These are phyloP conservation scores for Penaeus monodon DNA, from an alignment of 2,888 invertebrate genomes.

Conservation along the genomic window DNA sequence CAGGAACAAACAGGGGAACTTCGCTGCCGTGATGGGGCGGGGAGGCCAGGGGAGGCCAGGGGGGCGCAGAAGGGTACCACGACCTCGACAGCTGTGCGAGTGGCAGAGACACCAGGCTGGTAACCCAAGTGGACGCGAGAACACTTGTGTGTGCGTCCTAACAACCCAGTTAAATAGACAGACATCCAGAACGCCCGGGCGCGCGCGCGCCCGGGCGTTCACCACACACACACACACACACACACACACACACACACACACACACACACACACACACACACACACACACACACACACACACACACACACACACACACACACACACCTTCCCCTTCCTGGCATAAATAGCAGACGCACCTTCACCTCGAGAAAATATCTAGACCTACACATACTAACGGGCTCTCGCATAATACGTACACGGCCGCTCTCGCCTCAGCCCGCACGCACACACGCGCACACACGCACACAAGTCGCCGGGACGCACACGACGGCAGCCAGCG, in stretches of 20 bases:
- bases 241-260: constrained; percentile 14
- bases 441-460: constrained; percentile 20
- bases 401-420: not conserved
- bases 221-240: constrained; percentile 22
- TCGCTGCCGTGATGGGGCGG: not conserved
- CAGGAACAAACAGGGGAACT: not conserved
- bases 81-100: constrained; percentile 38
- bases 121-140: constrained; percentile 38
- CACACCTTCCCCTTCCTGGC: not conserved
- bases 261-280: not conserved
- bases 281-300: not conserved
- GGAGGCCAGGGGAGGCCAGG: not conserved
- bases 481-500: constrained; percentile 38
- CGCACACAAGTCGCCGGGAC: constrained; percentile 24
- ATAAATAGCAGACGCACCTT: not conserved
- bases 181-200: constrained; percentile 7
- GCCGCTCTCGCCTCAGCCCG: not conserved
- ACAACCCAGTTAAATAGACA: constrained; percentile 5
- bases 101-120: constrained; percentile 22
- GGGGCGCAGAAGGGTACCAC: constrained; percentile 9
- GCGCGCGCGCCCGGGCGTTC: not conserved
- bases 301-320: not conserved
- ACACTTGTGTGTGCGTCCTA: constrained; percentile 42
- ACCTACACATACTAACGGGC: not conserved
- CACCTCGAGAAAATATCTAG: too few relatives aligned